A percentile compares a stretch with the other conserved stretches of the same genome.
phyloP scores from a whole-genome alignment of 2,888 invertebrate genomes.

The Tipula lateralis region DNA sequence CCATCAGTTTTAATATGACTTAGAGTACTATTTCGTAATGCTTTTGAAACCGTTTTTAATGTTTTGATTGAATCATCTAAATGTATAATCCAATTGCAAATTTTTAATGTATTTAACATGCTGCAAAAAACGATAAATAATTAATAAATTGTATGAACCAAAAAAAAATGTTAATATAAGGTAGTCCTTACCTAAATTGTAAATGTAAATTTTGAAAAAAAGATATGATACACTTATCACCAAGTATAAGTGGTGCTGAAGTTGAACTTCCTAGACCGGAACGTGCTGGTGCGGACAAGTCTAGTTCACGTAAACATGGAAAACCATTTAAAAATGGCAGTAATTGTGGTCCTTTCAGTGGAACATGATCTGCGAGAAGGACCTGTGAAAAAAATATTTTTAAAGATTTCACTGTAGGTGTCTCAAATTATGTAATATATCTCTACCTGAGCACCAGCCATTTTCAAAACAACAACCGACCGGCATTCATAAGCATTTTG shows the following conservation, averaged over 20 bases:
- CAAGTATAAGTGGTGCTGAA: slow-evolving; percentile 47
- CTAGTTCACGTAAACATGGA: slow-evolving; percentile 51
- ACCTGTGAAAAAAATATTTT: slow-evolving; percentile 39
- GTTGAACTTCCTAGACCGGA: slow-evolving; percentile 46
- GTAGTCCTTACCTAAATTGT: slow-evolving; percentile 45
- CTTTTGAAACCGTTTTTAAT: slow-evolving; percentile 40
- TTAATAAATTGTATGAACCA: no score
- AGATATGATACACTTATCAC: slow-evolving; percentile 50
- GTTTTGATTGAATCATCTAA: slow-evolving; percentile 41
- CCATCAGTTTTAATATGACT: slow-evolving; percentile 43
- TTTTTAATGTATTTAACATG: slow-evolving; percentile 41
- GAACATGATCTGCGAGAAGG: slow-evolving; percentile 49
- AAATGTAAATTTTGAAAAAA: slow-evolving; percentile 50
- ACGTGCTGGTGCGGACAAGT: slow-evolving; percentile 50
- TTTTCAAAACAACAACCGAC: slow-evolving; percentile 50
- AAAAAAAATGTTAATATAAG: no score
- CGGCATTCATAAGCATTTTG: slow-evolving; percentile 45
- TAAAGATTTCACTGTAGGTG: neutral
- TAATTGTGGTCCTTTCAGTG: slow-evolving; percentile 50
- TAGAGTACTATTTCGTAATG: slow-evolving; percentile 40
- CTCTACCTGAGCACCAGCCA: slow-evolving; percentile 50
- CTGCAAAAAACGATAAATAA: slow-evolving; percentile 34
- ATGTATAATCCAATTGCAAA: slow-evolving; percentile 43
- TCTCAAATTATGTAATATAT: neutral
- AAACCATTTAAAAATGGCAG: slow-evolving; percentile 51